Evolutionary conservation across 2,888 invertebrate species (phyloP), one percentile per base, ranked within the genome.

Genomic region (Eumacrocentrus americanus): DNA sequence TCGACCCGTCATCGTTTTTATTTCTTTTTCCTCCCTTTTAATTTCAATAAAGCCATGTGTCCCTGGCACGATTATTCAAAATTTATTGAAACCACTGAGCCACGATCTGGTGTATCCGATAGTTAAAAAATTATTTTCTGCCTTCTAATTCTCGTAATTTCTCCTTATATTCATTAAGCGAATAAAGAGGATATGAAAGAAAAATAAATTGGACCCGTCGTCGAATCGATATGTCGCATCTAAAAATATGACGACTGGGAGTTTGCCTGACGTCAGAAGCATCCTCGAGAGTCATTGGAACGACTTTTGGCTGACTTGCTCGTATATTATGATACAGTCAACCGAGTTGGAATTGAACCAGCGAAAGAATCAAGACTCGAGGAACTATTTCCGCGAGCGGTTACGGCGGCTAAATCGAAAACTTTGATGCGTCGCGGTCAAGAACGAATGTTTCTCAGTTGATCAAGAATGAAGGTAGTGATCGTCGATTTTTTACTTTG

Each of bases 341-440:
- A 51, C 47, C 35, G 52, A 64, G 53, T 69, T 69, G 70, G 67
- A 70, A 62, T 68, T 63, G 67, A 64, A 70, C 67, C 70, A 70
- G 48, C 38, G 58, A 61, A 48, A 44, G 46, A 54, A 54, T 50
- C 51, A 51, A 62, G 59, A 52, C 55, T 53, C 38, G 58, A 50
- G 34, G 29, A 55, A 53, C 44, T 58, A 62, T 59, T 60, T 59
- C 44, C 60, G 57, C 52, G 20, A 20, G n/a, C 46, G 23, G 12
- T 40, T 52, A 38, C 23, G 16, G 23, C 12, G 7, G 40, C 22
- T 40, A 22, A 35, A 42, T 35, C 44, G 44, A 34, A 42, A 35
- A 29, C 40, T 22, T 37, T 29, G 44, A 38, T 34, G 56, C 14
- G 51, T 25, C 23, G 37, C 51, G 60, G 58, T 37, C 42, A 52